Conservation (phyloP, 1,140 invertebrate genomes). For the Gonatopus flavifemur region DNA sequence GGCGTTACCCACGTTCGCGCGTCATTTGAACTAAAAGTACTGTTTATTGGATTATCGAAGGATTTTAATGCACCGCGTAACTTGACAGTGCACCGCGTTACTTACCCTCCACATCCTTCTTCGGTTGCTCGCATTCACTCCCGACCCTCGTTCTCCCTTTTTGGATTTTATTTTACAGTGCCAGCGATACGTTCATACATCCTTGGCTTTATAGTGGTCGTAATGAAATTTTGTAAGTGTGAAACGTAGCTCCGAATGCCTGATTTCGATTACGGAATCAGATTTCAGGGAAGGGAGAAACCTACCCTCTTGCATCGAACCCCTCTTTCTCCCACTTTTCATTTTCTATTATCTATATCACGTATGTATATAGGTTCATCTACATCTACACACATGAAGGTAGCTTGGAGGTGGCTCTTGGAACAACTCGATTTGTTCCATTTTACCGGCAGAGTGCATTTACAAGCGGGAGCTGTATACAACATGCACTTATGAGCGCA, state of each 20-base stretch:
- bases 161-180: conserved; percentile 2
- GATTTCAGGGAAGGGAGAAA: too few relatives aligned
- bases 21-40: conserved; percentile 37
- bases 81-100: too few relatives aligned
- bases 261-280: conserved; percentile 12
- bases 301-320: too few relatives aligned
- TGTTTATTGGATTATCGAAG: conserved; percentile 41
- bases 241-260: conserved; percentile 24
- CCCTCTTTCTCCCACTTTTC: too few relatives aligned
- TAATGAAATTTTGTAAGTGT: conserved; percentile 30
- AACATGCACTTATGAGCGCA: not conserved
- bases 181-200: not conserved
- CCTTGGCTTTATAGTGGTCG: conserved; percentile 1
- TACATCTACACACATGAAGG: too few relatives aligned
- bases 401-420: not conserved
- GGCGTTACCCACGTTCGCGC: too few relatives aligned
- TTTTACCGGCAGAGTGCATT: conserved; percentile 25
- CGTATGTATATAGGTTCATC: too few relatives aligned
- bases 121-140: not conserved
- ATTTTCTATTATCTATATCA: too few relatives aligned
- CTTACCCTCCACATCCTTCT: too few relatives aligned
- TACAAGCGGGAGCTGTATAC: conserved; percentile 5
- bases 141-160: conserved; percentile 2
- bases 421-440: conserved; percentile 15
- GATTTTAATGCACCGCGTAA: conserved; percentile 30